Percentiles rank a stretch among this genome's conserved stretches.
Conservation (phyloP, 2,888 invertebrate species). For the Steinernema scapterisci region DNA sequence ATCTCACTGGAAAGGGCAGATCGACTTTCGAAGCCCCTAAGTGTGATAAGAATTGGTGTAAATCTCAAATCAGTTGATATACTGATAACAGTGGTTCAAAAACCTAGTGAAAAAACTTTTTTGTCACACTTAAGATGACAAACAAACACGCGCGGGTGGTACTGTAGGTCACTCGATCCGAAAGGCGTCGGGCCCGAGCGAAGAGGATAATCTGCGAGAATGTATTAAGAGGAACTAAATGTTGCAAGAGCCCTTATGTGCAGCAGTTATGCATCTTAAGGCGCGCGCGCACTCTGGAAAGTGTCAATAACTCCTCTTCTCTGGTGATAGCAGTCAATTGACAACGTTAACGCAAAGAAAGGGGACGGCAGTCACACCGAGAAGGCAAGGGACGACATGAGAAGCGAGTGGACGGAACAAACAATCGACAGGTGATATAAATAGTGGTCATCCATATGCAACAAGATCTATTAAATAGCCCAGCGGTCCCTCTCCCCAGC, state of each 20-base stretch:
- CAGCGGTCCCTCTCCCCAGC: too few species aligned
- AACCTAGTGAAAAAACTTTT: too few species aligned
- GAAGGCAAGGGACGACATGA: background rate
- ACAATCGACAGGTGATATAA: slow-evolving; percentile 22
- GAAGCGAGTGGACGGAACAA: background rate
- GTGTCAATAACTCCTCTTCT: slow-evolving; percentile 20
- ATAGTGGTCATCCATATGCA: background rate
- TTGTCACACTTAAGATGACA: too few species aligned
- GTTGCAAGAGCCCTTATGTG: slow-evolving; percentile 17
- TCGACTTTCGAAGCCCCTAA: background rate
- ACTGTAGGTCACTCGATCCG: too few species aligned
- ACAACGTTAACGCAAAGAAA: slow-evolving; percentile 2
- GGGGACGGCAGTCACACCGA: background rate
- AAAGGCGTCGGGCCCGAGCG: background rate
- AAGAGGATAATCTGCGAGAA: slow-evolving; percentile 8
- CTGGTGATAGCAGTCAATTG: slow-evolving; percentile 29
- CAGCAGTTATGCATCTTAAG: slow-evolving; percentile 27
- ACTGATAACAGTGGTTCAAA: slow-evolving; percentile 1
- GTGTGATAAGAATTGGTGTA: slow-evolving; percentile 14
- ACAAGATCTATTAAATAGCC: too few species aligned
- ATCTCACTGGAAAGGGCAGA: background rate
- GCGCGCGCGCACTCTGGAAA: slow-evolving; percentile 13
- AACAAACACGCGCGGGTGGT: background rate
- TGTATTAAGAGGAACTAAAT: slow-evolving; percentile 8
- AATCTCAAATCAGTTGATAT: background rate